Evolutionary conservation across 2,113 vertebrate genomes (phyloP), one percentile per base, ranked within the genome.

Genomic region (Seriola dumerili): DNA sequence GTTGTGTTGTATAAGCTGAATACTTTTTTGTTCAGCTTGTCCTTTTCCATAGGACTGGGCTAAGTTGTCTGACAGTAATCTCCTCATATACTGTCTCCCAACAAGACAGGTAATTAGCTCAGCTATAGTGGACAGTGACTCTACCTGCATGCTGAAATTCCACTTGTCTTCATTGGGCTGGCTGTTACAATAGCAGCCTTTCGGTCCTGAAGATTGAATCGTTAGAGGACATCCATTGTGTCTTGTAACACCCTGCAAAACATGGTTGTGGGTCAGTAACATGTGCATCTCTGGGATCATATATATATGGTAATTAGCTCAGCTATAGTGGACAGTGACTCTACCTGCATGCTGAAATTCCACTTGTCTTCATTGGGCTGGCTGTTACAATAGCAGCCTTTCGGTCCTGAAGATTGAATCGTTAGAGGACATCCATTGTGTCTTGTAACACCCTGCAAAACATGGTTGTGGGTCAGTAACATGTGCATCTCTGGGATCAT

Each of bases 1-100:
- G 77, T 69, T 83, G 44, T 63, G 71, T 84, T 73, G 36, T 81
- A 57, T 58, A 76, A 83, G 13, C 74, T 4, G 29, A 68, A 74
- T 48, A 66, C 5, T 25, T 55, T 71, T 75, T 86, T 66, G 8
- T 74, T 77, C 25, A 55, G 8, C 8, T 59, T 68, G 17, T 78
- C 50, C 66, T 64, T 72, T 68, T 76, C 54, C 38, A 68, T 42
- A 68, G 42, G 19, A 40, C 38, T 70, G 63, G 71, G 57, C 55
- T 38, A 63, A 68, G 50, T 38, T 79, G 70, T 84, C 48, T 65
- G 76, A 63, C 5, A 61, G 10, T 54, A 34, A 67, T 72, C 46
- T 58, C 23, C 1, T 67, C 44, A 59, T 29, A 54, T 58, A 36
- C 17, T 81, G 55, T 70, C 68, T 67, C 58, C 42, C 38, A 87